A percentile compares a stretch with the other conserved stretches of the same genome.
These are phyloP conservation scores for Malurus alboscapulatus DNA, from an alignment of 2,113 vertebrate species.

Conservation along the genomic window DNA sequence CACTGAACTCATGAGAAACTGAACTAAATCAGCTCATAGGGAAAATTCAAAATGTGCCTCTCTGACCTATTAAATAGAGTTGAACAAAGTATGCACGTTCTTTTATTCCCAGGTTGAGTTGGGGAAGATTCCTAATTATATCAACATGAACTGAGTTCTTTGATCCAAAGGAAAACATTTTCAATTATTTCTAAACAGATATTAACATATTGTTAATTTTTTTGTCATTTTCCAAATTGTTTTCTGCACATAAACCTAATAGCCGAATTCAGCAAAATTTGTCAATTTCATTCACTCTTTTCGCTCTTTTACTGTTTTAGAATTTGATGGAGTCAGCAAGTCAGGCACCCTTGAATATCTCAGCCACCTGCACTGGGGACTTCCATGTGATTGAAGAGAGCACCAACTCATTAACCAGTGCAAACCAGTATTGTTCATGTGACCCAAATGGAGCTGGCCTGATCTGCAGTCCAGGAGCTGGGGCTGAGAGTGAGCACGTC, in stretches of 20 bases:
- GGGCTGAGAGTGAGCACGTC: background rate
- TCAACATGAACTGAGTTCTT: background rate
- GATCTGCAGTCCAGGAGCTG: background rate
- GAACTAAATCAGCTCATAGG: background rate
- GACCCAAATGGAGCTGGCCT: background rate
- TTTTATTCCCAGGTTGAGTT: background rate
- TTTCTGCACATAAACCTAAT: background rate
- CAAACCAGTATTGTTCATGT: background rate
- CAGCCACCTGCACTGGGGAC: background rate
- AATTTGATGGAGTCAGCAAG: background rate
- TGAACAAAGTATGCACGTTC: background rate
- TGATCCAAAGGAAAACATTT: background rate
- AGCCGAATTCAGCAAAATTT: background rate
- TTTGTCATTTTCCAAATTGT: background rate
- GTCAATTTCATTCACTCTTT: background rate
- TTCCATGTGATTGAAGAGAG: background rate
- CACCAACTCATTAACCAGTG: background rate
- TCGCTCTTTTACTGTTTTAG: background rate
- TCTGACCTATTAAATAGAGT: background rate
- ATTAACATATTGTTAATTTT: background rate
- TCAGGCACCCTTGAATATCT: background rate
- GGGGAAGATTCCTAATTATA: background rate
- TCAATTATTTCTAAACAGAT: background rate
- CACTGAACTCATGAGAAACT: background rate
- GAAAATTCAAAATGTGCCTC: background rate